Conservation (phyloP, 2,113 vertebrate species). For the Callipepla squamata region DNA sequence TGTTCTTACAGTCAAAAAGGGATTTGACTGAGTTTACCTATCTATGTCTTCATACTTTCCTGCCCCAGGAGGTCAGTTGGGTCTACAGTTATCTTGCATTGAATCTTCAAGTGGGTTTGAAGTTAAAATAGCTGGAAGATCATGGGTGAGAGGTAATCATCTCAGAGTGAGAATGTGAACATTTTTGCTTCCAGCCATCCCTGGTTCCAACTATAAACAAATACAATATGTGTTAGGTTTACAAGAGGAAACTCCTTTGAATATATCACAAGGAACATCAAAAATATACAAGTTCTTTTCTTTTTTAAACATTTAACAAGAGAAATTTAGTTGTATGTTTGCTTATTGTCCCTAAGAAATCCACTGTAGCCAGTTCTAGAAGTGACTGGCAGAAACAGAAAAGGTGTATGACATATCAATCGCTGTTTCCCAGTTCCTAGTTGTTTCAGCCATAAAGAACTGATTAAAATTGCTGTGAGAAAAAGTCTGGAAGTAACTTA, state of each 20-base stretch:
- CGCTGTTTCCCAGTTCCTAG: neutral
- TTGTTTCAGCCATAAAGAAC: neutral
- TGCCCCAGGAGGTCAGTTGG: neutral
- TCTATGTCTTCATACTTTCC: neutral
- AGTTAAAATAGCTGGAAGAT: neutral
- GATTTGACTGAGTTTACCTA: neutral
- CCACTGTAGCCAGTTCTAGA: neutral
- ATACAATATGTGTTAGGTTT: accelerated
- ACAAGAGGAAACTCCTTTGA: neutral
- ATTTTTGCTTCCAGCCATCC: neutral
- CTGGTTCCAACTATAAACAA: neutral
- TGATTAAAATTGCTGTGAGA: neutral
- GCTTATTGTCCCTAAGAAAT: neutral
- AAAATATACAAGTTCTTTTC: neutral
- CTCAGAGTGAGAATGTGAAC: neutral
- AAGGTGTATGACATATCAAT: neutral
- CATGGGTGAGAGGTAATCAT: neutral
- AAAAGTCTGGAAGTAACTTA: neutral
- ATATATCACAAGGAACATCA: neutral
- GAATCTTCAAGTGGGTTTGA: neutral
- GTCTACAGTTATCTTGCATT: accelerated
- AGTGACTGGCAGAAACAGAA: neutral
- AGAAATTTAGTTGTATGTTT: neutral
- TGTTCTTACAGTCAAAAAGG: neutral
- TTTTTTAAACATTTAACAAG: neutral